Evolutionary conservation across 2,888 invertebrate species (phyloP).

Genomic region (Drosophila neutralis): DNA sequence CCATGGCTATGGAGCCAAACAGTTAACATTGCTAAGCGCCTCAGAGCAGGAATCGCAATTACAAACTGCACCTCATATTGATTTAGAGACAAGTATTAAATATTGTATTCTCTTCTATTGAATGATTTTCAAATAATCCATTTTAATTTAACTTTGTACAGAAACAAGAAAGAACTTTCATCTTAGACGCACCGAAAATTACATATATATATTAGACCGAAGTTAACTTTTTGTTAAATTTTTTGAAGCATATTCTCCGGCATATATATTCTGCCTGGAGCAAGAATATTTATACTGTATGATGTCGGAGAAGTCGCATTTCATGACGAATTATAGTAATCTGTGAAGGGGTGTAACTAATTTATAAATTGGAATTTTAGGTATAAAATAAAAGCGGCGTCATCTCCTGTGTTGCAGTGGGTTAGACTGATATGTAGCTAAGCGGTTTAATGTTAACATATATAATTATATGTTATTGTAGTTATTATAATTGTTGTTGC

Average conservation of each 20-base stretch:
- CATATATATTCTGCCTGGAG: neutral
- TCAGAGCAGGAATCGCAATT: slow-evolving; percentile 1
- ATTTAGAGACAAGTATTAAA: neutral
- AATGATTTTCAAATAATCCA: neutral
- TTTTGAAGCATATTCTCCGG: neutral
- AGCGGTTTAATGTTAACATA: too few species aligned
- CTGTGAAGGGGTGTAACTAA: neutral
- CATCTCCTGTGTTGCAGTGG: too few species aligned
- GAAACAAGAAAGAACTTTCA: neutral
- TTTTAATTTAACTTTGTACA: neutral
- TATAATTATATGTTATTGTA: too few species aligned
- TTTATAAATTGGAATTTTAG: too few species aligned
- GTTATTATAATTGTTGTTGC: too few species aligned
- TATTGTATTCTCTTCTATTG: neutral
- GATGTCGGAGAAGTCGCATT: neutral
- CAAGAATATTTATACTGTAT: neutral
- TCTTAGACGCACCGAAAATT: neutral
- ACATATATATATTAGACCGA: neutral
- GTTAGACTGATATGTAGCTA: too few species aligned
- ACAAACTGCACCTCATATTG: neutral
- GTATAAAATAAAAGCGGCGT: too few species aligned
- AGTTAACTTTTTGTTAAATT: neutral
- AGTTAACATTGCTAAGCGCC: slow-evolving; percentile 39
- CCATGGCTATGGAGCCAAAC: slow-evolving; percentile 17
- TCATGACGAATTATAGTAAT: neutral